Conservation (phyloP, 2,113 vertebrate species). For the Zonotrichia leucophrys region DNA sequence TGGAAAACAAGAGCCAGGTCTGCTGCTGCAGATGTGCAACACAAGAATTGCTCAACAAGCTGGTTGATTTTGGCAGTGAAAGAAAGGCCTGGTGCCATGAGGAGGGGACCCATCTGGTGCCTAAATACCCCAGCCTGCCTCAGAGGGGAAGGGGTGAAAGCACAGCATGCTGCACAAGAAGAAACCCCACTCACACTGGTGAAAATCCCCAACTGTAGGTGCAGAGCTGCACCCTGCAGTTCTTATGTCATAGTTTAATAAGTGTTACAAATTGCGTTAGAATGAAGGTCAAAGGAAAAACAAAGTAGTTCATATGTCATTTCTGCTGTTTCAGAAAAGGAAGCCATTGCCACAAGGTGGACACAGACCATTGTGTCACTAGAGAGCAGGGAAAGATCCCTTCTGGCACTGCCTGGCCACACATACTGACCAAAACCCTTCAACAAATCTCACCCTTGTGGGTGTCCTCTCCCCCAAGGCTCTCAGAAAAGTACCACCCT, state of each 20-base stretch:
- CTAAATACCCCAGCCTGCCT: background rate
- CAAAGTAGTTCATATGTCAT: background rate
- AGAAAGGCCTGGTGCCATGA: background rate
- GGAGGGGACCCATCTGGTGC: background rate
- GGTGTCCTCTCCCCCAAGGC: background rate
- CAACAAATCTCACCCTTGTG: background rate
- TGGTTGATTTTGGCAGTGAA: background rate
- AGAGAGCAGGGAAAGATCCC: background rate
- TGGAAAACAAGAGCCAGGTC: background rate
- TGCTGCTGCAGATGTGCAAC: background rate
- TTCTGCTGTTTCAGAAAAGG: background rate
- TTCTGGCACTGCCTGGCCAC: too few species aligned
- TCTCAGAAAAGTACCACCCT: accelerated
- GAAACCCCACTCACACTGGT: accelerated
- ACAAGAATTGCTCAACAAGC: background rate
- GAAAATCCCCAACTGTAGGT: background rate
- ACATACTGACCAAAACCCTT: accelerated
- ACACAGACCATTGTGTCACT: accelerated
- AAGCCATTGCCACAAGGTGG: background rate
- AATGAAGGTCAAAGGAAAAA: background rate
- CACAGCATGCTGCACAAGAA: background rate
- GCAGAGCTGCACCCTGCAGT: accelerated
- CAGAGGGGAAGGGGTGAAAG: background rate
- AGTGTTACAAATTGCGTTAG: background rate
- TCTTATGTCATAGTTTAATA: background rate